Percentiles rank a stretch among this genome's conserved stretches.
phyloP scores from a whole-genome alignment of 2,797 vertebrate species.

The Melanotaenia maccullochi region DNA sequence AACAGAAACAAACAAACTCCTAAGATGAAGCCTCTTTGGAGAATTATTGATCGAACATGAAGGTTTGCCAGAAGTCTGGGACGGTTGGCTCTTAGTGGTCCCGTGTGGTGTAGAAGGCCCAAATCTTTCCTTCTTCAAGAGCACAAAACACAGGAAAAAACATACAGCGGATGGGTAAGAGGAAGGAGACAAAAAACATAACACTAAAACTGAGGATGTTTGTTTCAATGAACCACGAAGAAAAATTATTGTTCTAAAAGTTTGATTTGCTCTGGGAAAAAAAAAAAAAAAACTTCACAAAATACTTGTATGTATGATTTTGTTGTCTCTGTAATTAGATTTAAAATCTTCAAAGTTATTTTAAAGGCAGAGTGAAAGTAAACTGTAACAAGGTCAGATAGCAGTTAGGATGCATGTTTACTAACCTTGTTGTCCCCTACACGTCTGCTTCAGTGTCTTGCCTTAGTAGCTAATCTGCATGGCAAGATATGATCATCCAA shows the following conservation, averaged over 20 bases:
- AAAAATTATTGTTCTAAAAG: conserved; percentile 20
- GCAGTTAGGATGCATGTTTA: conserved; percentile 67
- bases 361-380: conserved; percentile 69
- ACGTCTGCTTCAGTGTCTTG: conserved; percentile 36
- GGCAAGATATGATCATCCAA: conserved; percentile 47
- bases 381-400: conserved; percentile 43
- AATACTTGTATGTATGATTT: conserved; percentile 8
- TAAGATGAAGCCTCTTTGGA: conserved; percentile 72
- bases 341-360: conserved; percentile 75
- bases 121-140: conserved; percentile 57
- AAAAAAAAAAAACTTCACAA: not conserved
- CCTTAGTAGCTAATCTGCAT: conserved; percentile 62
- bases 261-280: not conserved
- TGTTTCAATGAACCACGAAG: conserved; percentile 39
- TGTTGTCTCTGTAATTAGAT: conserved; percentile 27
- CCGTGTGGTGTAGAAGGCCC: conserved; percentile 63
- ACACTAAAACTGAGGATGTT: conserved; percentile 34
- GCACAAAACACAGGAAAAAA: conserved; percentile 70
- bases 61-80: conserved; percentile 78
- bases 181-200: conserved; percentile 49
- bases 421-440: conserved; percentile 57
- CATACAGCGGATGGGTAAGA: conserved; percentile 54
- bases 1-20: conserved; percentile 71
- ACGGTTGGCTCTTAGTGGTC: conserved; percentile 70
- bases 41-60: conserved; percentile 81